Evolutionary conservation across 64 coral and sea anemone genomes (phyloP).

Genomic region (Pachyseris speciosa): DNA sequence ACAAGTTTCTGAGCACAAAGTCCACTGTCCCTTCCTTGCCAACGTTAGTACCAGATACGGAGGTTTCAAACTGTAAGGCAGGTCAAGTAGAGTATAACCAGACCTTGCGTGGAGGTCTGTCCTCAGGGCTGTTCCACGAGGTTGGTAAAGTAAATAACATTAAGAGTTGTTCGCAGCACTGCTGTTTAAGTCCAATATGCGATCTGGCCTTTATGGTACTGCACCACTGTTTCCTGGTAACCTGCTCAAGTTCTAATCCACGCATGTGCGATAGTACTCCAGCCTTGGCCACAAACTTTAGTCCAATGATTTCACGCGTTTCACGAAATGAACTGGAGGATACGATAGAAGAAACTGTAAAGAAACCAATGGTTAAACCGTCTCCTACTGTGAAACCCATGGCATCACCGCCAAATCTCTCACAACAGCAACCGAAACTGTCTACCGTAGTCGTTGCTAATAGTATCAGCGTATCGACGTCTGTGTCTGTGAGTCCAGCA

Average conservation of each 20-base stretch:
- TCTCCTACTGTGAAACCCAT: not conserved
- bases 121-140: slow-evolving; percentile 84
- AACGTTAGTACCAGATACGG: not conserved
- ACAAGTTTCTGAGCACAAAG: not conserved
- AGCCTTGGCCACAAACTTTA: slow-evolving; percentile 73
- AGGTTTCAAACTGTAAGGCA: slow-evolving; percentile 41
- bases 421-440: not conserved
- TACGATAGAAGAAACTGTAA: not conserved
- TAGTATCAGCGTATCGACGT: not conserved
- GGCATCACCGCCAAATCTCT: not conserved
- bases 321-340: not conserved
- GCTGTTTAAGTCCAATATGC: slow-evolving; percentile 83
- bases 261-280: slow-evolving; percentile 75
- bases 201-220: slow-evolving; percentile 93
- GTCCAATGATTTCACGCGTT: slow-evolving; percentile 62
- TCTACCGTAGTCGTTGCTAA: not conserved
- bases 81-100: slow-evolving; percentile 60
- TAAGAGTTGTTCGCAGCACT: slow-evolving; percentile 63
- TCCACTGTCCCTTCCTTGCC: not conserved
- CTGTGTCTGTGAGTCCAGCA: not conserved
- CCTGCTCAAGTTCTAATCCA: slow-evolving; percentile 67
- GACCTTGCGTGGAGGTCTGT: slow-evolving; percentile 76
- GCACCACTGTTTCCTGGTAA: slow-evolving; percentile 85
- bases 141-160: slow-evolving; percentile 78
- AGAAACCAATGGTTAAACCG: not conserved